Conservation (phyloP, 2,113 vertebrate species). For the Petaurus breviceps region DNA sequence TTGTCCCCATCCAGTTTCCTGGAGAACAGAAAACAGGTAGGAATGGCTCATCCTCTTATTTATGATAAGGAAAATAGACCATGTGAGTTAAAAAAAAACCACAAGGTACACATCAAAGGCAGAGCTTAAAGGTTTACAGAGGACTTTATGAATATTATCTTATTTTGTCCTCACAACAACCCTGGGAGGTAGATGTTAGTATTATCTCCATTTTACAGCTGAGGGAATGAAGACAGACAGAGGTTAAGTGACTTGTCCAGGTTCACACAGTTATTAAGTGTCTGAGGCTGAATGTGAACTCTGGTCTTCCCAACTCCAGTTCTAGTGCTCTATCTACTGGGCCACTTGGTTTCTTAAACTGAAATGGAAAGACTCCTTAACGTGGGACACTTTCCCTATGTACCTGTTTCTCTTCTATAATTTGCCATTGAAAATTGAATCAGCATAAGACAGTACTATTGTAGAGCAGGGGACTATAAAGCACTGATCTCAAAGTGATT, state of each 20-base stretch:
- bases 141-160: neutral
- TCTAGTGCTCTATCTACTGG: neutral
- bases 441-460: neutral
- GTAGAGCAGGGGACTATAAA: neutral
- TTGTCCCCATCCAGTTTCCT: constrained; percentile 9
- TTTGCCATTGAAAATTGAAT: neutral
- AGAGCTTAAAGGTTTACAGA: neutral
- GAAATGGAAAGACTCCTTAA: neutral
- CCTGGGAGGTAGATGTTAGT: neutral
- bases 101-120: neutral
- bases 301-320: neutral
- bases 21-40: neutral
- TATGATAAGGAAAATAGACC: neutral
- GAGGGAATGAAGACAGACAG: neutral
- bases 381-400: neutral
- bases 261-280: neutral
- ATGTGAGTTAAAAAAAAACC: neutral
- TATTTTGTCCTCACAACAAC: neutral
- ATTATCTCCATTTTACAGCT: neutral
- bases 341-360: neutral
- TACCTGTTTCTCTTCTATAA: neutral
- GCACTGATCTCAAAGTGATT: neutral
- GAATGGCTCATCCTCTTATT: neutral
- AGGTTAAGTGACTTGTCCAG: neutral
- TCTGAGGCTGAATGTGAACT: neutral